Conservation (phyloP, 30 jellyfish, hydroid and myxozoan species). For the Sanderia malayensis region DNA sequence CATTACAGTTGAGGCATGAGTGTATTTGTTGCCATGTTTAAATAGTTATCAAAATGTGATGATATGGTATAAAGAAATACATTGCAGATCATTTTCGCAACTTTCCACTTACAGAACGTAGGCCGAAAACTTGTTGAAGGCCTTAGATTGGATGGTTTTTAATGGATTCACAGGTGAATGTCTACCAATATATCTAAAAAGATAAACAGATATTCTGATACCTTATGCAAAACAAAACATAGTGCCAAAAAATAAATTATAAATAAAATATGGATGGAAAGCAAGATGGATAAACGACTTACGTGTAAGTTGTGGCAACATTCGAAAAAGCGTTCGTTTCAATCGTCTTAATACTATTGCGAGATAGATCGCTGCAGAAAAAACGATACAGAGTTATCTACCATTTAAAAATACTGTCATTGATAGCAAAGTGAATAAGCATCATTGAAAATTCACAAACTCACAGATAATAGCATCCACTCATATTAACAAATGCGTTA, state of each 20-base stretch:
- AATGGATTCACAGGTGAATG: constrained; percentile 26
- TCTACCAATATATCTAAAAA: constrained; percentile 31
- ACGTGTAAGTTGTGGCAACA: constrained; percentile 48
- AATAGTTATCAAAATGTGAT: too few relatives aligned
- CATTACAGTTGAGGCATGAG: too few relatives aligned
- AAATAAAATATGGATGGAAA: too few relatives aligned
- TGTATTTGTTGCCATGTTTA: too few relatives aligned
- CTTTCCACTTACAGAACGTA: background rate
- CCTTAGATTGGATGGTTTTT: constrained; percentile 45
- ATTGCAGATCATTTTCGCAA: too few relatives aligned
- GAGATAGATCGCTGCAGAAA: constrained; percentile 47
- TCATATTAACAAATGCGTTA: constrained; percentile 69
- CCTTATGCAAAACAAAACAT: too few relatives aligned
- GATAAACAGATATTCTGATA: background rate
- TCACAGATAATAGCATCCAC: constrained; percentile 44
- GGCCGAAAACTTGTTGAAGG: constrained; percentile 57
- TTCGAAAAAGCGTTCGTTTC: constrained; percentile 70
- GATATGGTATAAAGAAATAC: too few relatives aligned
- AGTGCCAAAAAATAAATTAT: too few relatives aligned
- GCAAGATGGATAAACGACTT: constrained; percentile 22
- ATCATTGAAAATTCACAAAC: too few relatives aligned
- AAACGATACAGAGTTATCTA: too few relatives aligned
- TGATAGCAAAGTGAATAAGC: too few relatives aligned
- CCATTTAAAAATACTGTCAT: too few relatives aligned
- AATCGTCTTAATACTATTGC: constrained; percentile 65